Evolutionary conservation across 2,888 invertebrate genomes (phyloP).

Genomic region (Macaria notata): DNA sequence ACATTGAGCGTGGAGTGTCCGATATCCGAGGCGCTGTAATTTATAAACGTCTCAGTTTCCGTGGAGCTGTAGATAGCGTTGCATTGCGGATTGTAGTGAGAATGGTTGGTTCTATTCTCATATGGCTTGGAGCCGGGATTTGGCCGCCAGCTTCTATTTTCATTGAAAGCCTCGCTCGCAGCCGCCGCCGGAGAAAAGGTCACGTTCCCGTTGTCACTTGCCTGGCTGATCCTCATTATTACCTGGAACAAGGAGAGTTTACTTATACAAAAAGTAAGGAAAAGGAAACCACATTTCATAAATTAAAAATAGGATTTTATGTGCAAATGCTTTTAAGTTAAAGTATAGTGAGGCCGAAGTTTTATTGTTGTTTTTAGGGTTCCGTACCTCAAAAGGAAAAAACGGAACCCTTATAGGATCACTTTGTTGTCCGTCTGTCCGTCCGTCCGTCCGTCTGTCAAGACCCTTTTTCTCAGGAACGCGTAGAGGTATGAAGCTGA

Average conservation of each 20-base stretch:
- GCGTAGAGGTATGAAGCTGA: no score
- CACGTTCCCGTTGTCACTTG: slow-evolving; percentile 65
- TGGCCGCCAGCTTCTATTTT: slow-evolving; percentile 50
- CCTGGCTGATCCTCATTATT: slow-evolving; percentile 67
- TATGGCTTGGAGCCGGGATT: slow-evolving; percentile 41
- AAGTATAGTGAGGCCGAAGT: no score
- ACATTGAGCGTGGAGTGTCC: slow-evolving; percentile 41
- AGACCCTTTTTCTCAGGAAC: no score
- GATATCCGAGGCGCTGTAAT: slow-evolving; percentile 39
- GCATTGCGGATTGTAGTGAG: slow-evolving; percentile 47
- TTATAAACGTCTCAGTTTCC: slow-evolving; percentile 45
- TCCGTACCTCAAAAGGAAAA: no score
- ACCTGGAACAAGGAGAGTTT: slow-evolving; percentile 49
- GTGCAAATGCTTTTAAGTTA: no score
- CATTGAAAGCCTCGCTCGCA: slow-evolving; percentile 40
- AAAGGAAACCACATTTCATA: no score
- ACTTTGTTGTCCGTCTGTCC: no score
- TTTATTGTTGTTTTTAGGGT: no score
- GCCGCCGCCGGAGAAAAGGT: slow-evolving; percentile 42
- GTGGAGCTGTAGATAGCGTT: slow-evolving; percentile 44
- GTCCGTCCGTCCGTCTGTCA: no score
- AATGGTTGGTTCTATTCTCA: slow-evolving; percentile 45
- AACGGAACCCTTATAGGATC: no score
- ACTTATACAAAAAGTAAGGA: no score
- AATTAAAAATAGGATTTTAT: no score